A percentile compares a stretch with the other conserved stretches of the same genome.
These are phyloP conservation scores for Stomatorhinus walkeri DNA, from an alignment of 2,797 vertebrate genomes.

Conservation along the genomic window DNA sequence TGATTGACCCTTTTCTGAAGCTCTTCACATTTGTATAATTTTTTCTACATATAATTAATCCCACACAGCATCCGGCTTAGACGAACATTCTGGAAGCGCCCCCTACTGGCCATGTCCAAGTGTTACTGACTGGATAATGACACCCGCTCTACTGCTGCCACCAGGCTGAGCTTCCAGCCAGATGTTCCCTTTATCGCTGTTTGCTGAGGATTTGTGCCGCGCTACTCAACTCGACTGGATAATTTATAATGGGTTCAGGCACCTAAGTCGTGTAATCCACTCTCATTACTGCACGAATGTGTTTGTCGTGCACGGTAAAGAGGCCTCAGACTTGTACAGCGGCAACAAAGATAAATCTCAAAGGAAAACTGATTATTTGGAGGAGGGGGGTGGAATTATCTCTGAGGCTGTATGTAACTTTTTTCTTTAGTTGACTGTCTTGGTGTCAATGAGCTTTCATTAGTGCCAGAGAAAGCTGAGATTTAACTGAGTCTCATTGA, in stretches of 20 bases:
- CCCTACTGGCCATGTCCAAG: conserved; percentile 29
- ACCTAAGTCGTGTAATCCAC: conserved; percentile 37
- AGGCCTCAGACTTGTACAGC: neutral
- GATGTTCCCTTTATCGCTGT: conserved; percentile 55
- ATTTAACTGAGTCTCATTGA: neutral
- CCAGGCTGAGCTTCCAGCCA: conserved; percentile 52
- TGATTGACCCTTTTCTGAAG: neutral
- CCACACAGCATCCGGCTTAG: neutral
- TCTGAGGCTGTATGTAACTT: neutral
- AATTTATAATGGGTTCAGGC: conserved; percentile 39
- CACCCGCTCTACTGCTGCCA: conserved; percentile 49
- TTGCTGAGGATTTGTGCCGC: conserved; percentile 47
- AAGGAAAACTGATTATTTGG: conserved; percentile 10
- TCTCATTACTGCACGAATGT: conserved; percentile 21
- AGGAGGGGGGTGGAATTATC: neutral
- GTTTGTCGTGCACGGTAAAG: conserved; percentile 12
- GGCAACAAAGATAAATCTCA: neutral
- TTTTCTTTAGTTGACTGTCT: neutral
- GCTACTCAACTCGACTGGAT: conserved; percentile 41
- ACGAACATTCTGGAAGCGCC: neutral
- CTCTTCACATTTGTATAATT: neutral
- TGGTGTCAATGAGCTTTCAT: neutral
- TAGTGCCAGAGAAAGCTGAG: conserved; percentile 3
- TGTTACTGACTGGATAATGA: conserved; percentile 71
- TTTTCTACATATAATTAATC: neutral